Percentiles rank a stretch among this genome's conserved stretches.
These are phyloP conservation scores for Gnathonemus echidnorhynchus DNA, from an alignment of 2,113 vertebrate genomes.

Conservation along the genomic window DNA sequence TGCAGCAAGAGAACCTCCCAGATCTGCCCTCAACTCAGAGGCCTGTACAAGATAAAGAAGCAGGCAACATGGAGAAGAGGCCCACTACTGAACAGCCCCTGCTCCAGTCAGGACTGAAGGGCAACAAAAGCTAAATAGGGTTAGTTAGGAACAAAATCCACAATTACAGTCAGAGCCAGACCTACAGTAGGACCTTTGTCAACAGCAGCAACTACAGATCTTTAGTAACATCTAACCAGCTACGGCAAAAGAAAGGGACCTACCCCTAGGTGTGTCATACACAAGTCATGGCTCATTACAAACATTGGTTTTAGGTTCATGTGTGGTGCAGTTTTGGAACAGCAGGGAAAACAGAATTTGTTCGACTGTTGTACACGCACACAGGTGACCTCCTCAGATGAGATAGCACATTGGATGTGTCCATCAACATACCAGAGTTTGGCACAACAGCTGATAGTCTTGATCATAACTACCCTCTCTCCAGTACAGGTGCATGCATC, in stretches of 20 bases:
- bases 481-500: background rate
- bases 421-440: background rate
- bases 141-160: background rate
- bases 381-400: too few species aligned
- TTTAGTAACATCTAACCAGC: background rate
- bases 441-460: background rate
- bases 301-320: too few species aligned
- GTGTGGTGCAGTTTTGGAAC: too few species aligned
- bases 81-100: too few species aligned
- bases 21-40: background rate
- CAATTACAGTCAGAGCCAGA: background rate
- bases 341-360: too few species aligned
- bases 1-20: background rate
- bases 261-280: too few species aligned
- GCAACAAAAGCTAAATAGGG: background rate
- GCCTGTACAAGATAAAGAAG: background rate
- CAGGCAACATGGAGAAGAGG: background rate
- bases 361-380: too few species aligned
- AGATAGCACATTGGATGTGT: too few species aligned
- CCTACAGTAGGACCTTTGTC: background rate
- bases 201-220: background rate
- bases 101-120: too few species aligned
- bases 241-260: background rate
- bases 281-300: too few species aligned
- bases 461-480: background rate